Evolutionary conservation across 2,888 invertebrate species (phyloP).

Genomic region (Dendrolimus houi): DNA sequence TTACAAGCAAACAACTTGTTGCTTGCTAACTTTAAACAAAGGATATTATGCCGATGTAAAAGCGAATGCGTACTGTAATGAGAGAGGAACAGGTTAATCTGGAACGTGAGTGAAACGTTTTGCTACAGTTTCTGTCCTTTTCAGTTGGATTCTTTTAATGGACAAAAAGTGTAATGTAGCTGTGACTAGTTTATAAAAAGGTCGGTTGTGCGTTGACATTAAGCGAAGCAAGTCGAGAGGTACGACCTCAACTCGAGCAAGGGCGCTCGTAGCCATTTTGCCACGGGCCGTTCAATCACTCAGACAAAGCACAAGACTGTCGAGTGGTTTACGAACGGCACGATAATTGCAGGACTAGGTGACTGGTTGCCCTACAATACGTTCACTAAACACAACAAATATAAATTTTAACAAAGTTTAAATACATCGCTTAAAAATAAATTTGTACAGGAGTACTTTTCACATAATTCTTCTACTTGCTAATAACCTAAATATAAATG

Average conservation of each 20-base stretch:
- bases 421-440: too few relatives aligned
- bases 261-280: constrained; percentile 26
- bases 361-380: too few relatives aligned
- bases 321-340: background rate
- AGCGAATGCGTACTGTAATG: constrained; percentile 3
- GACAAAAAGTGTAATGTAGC: constrained; percentile 17
- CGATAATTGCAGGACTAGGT: background rate
- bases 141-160: constrained; percentile 14
- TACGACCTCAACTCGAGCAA: constrained; percentile 48
- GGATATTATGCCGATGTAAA: constrained; percentile 2
- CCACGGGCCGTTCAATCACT: constrained; percentile 7
- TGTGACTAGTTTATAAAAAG: constrained; percentile 27
- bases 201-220: constrained; percentile 47
- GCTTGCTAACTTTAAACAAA: constrained; percentile 11
- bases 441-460: too few relatives aligned
- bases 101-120: constrained; percentile 18
- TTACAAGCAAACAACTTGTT: background rate
- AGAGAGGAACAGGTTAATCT: constrained; percentile 18
- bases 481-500: too few relatives aligned
- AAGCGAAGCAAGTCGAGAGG: constrained; percentile 47
- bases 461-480: too few relatives aligned
- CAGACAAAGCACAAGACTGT: constrained; percentile 3
- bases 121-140: background rate
- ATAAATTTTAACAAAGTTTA: too few relatives aligned
- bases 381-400: too few relatives aligned